Percentiles rank a stretch among this genome's conserved stretches.
These are phyloP conservation scores for Homalodisca vitripennis DNA, from an alignment of 1,140 invertebrate species.

Conservation along the genomic window DNA sequence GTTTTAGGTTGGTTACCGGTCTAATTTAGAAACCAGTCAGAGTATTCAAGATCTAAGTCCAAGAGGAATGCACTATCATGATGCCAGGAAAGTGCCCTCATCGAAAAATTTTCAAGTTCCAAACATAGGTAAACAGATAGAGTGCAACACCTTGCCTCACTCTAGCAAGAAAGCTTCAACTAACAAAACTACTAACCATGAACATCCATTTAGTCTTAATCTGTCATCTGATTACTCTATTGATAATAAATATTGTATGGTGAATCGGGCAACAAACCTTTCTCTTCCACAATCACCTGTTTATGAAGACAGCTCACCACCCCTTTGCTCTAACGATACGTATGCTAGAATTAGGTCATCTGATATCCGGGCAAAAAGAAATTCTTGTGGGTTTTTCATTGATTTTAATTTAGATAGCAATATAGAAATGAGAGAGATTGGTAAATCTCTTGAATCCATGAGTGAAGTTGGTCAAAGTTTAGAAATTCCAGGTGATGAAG, in stretches of 20 bases:
- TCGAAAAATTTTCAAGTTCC: constrained; percentile 48
- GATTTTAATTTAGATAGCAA: constrained; percentile 45
- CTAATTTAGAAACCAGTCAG: constrained; percentile 77
- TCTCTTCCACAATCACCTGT: constrained; percentile 53
- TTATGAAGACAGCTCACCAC: constrained; percentile 45
- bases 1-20: constrained; percentile 67
- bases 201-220: constrained; percentile 26
- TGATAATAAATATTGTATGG: constrained; percentile 22
- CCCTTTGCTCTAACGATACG: constrained; percentile 34
- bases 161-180: constrained; percentile 45
- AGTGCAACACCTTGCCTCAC: constrained; percentile 48
- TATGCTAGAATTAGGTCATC: constrained; percentile 32
- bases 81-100: constrained; percentile 46
- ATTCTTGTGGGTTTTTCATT: constrained; percentile 43
- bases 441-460: constrained; percentile 38
- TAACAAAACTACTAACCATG: constrained; percentile 28
- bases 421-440: constrained; percentile 27
- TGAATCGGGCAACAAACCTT: constrained; percentile 18
- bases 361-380: constrained; percentile 34
- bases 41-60: constrained; percentile 72
- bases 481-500: constrained; percentile 31
- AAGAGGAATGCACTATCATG: constrained; percentile 48
- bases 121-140: constrained; percentile 49
- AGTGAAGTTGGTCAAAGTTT: constrained; percentile 35
- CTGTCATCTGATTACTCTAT: constrained; percentile 10